Evolutionary conservation across 2,797 vertebrate species (phyloP), one percentile per base, ranked within the genome.

Genomic region (Dromococcyx pavoninus): DNA sequence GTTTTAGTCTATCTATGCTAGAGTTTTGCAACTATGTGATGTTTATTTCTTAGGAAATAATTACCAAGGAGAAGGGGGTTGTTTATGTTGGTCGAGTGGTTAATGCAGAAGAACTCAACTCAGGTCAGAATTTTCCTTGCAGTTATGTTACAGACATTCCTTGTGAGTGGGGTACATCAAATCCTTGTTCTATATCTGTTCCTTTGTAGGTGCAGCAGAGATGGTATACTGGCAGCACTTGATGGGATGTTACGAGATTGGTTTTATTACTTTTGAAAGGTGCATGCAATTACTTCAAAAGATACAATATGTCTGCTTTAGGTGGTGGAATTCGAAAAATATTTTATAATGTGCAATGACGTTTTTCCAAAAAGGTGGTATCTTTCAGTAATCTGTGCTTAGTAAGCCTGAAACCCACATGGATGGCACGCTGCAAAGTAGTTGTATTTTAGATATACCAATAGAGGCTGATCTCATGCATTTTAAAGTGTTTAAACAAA

Each of bases 21-120:
- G 78, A 51, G 57, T 86, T 91, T 80, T 92, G 74, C 65, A 86
- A 80, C 57, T 56, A 33, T 58, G 65, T n/a, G n/a, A 30, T 5
- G 0, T 86, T 95, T 93, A 75, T 88, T 92, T 92, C 75, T 92
- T 53, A 66, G 85, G 58, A 89, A 95, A 66, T 72, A 88, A 83
- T 94, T 91, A 66, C 41, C 61, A 41, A 81, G 44, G 65, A 71
- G 28, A 27, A 27, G 13, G 5, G 5, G 13, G 22, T 11, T 80
- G 91, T 88, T 88, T 86, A 2, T 75, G 39, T 60, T 62, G 79
- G 73, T 78, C 5, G 1, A 92, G n/a, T 44, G 32, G 32, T 77
- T 86, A 88, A 93, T 56, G 79, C 35, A 27, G 7, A 81, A 48
- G 78, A 64, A 72, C 41, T 73, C 28, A 28, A 74, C n/a, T n/a